These are phyloP conservation scores for Diadumene lineata DNA, from an alignment of 92 coral and sea anemone species.

Conservation along the genomic window DNA sequence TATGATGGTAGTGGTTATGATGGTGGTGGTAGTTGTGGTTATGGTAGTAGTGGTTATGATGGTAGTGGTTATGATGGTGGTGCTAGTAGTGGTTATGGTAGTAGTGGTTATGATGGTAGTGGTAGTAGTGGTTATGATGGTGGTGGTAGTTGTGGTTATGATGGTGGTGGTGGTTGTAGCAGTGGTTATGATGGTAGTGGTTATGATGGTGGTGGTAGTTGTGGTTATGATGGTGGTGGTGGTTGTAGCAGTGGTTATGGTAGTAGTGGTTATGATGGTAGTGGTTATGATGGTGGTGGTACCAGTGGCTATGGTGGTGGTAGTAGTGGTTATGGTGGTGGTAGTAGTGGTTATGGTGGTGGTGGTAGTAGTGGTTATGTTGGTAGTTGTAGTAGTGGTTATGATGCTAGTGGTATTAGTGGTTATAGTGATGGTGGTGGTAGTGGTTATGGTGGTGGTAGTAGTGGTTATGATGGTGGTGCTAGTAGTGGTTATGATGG, in stretches of 20 bases:
- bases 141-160: neutral
- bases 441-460: neutral
- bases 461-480: neutral
- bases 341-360: neutral
- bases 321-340: neutral
- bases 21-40: neutral
- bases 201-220: neutral
- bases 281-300: neutral
- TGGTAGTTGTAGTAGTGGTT: neutral
- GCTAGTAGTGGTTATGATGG: neutral
- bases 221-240: neutral
- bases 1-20: neutral
- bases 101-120: neutral
- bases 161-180: neutral
- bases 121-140: neutral
- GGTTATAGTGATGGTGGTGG: neutral
- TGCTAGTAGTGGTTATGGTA: neutral
- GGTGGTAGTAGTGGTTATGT: neutral
- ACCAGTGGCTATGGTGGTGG: neutral
- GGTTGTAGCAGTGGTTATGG: neutral
- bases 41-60: neutral
- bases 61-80: neutral
- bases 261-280: neutral
- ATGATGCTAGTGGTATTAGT: neutral
- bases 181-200: neutral